A percentile compares a stretch with the other conserved stretches of the same genome.
These are phyloP conservation scores for Drosophila nr. perissopoda DNA, from an alignment of 2,888 invertebrate species.

Conservation along the genomic window DNA sequence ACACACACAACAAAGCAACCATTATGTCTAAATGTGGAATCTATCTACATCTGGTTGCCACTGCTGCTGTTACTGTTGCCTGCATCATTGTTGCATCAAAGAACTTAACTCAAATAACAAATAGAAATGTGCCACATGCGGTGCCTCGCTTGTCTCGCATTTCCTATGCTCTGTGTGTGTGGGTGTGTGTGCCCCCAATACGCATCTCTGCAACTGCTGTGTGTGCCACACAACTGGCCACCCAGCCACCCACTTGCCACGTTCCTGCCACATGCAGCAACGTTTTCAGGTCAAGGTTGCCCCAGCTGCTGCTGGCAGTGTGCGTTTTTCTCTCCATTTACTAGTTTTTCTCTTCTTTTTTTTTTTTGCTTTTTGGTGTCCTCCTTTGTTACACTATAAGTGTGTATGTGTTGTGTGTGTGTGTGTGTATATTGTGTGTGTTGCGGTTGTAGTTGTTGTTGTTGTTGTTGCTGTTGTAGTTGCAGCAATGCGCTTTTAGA, in stretches of 20 bases:
- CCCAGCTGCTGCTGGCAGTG: conserved; percentile 31
- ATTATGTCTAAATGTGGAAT: conserved; percentile 1
- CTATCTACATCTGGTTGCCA: conserved; percentile 16
- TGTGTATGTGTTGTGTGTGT: conserved; percentile 3
- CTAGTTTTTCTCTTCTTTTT: conserved; percentile 10
- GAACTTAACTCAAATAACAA: conserved; percentile 74
- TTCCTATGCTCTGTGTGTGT: conserved; percentile 15
- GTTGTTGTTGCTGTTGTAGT: conserved; percentile 18
- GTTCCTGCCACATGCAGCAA: conserved; percentile 57
- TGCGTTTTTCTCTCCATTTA: conserved; percentile 16
- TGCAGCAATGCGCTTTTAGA: conserved; percentile 75
- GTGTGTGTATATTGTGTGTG: conserved; percentile 1
- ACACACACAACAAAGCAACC: not conserved
- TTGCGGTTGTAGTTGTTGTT: conserved; percentile 16
- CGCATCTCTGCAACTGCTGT: conserved; percentile 40
- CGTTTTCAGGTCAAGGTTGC: conserved; percentile 84
- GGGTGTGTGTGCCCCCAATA: conserved; percentile 32
- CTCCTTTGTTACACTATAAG: conserved; percentile 28
- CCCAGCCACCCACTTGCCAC: conserved; percentile 25
- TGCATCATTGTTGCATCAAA: conserved; percentile 52
- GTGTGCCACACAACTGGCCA: conserved; percentile 11
- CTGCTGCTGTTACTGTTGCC: not conserved
- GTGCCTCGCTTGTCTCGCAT: conserved; percentile 20
- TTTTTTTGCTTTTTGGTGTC: conserved; percentile 27
- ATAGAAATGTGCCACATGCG: conserved; percentile 47